Evolutionary conservation across 1,140 invertebrate species (phyloP).

Genomic region (Paraescarpia echinospica): DNA sequence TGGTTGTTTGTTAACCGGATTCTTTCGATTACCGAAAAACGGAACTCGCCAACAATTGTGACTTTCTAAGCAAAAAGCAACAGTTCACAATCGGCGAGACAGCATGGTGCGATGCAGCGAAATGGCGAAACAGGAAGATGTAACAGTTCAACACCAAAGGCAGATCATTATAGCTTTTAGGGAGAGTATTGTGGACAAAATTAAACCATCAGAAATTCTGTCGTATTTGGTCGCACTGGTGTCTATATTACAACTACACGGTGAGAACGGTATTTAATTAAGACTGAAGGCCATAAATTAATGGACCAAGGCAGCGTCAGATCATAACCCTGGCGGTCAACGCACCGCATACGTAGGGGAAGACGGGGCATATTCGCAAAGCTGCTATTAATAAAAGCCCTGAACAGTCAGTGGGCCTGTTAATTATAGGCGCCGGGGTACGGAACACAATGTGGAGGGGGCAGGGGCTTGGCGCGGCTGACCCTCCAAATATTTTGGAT

Average conservation of each 20-base stretch:
- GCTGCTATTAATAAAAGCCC: no score
- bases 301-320: no score
- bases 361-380: no score
- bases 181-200: not conserved
- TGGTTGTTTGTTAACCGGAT: not conserved
- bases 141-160: not conserved
- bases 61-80: not conserved
- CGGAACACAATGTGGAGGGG: no score
- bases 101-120: not conserved
- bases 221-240: not conserved
- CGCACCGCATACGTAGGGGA: no score
- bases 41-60: not conserved
- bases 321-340: no score
- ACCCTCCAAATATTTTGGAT: no score
- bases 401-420: no score
- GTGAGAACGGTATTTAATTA: not conserved
- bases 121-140: not conserved
- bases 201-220: not conserved
- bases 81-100: not conserved
- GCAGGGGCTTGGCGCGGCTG: no score
- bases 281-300: no score
- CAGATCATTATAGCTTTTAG: not conserved
- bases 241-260: not conserved
- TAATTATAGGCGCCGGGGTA: no score
- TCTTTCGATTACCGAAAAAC: not conserved